Percentiles rank a stretch among this genome's conserved stretches.
Evolutionary conservation across 2,888 invertebrate genomes (phyloP).

Genomic region (Athalia circularis): DNA sequence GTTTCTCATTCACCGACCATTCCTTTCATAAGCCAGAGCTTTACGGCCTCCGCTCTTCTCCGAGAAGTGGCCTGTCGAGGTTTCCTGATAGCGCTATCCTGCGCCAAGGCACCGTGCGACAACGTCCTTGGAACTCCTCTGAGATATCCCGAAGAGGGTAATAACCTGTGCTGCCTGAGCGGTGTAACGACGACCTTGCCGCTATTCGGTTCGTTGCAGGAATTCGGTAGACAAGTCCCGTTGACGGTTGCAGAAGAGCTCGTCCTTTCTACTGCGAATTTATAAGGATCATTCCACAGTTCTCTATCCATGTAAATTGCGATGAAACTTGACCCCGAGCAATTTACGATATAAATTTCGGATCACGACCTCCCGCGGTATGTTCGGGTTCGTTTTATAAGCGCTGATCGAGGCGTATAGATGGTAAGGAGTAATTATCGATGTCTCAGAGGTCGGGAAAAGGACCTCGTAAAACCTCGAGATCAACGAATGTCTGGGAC

Average conservation of each 20-base stretch:
- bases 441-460: conserved; percentile 24
- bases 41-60: conserved; percentile 63
- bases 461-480: conserved; percentile 40
- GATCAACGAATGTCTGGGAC: conserved; percentile 38
- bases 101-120: conserved; percentile 44
- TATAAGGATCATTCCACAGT: no score
- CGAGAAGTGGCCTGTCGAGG: conserved; percentile 37
- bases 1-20: conserved; percentile 55
- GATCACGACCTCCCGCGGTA: not conserved
- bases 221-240: conserved; percentile 58
- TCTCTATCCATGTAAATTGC: no score
- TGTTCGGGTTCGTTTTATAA: conserved; percentile 28
- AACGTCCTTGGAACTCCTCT: conserved; percentile 49
- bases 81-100: conserved; percentile 37
- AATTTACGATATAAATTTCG: no score
- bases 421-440: conserved; percentile 21
- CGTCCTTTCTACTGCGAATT: conserved; percentile 72
- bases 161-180: conserved; percentile 68
- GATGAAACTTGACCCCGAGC: no score
- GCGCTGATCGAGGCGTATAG: conserved; percentile 28
- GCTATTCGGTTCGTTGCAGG: conserved; percentile 57
- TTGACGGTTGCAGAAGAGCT: conserved; percentile 64
- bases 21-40: conserved; percentile 71
- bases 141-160: conserved; percentile 50
- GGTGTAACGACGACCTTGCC: conserved; percentile 70